A percentile compares a stretch with the other conserved stretches of the same genome.
These are phyloP conservation scores for Anas platyrhynchos DNA, from an alignment of 2,113 vertebrate species.

Conservation along the genomic window DNA sequence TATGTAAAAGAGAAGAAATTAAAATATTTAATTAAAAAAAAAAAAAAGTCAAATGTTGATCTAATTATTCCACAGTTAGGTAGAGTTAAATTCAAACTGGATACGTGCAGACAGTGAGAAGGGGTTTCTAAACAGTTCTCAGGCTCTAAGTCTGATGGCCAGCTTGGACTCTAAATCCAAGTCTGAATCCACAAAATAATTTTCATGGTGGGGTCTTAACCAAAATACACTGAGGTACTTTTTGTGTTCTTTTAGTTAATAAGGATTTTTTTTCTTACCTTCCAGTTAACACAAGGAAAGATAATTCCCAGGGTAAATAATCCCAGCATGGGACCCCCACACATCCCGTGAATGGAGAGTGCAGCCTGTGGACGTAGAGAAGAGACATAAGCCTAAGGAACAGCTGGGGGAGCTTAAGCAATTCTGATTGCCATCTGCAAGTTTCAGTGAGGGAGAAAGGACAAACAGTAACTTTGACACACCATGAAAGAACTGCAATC, in stretches of 20 bases:
- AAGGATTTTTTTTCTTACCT: conserved; percentile 73
- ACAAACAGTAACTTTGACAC: background rate
- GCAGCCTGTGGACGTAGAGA: conserved; percentile 77
- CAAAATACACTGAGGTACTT: background rate
- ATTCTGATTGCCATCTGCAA: background rate
- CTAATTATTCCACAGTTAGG: background rate
- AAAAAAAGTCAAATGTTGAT: background rate
- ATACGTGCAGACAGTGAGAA: background rate
- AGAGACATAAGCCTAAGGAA: background rate
- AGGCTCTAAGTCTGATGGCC: background rate
- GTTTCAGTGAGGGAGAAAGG: background rate
- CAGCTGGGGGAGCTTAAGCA: rapidly evolving
- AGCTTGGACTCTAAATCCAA: background rate
- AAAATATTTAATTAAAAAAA: background rate
- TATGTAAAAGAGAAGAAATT: background rate
- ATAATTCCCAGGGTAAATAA: conserved; percentile 86
- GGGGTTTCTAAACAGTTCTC: background rate
- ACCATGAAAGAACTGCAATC: background rate
- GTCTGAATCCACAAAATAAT: background rate
- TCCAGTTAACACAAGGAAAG: conserved; percentile 87
- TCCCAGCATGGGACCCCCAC: conserved; percentile 88
- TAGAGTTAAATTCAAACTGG: background rate
- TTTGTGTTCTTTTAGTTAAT: background rate
- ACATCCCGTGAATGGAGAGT: conserved; percentile 89
- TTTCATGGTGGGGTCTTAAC: background rate